Percentiles rank a stretch among this genome's conserved stretches.
Evolutionary conservation across 2,113 vertebrate genomes (phyloP).

Genomic region (Argyrosomus japonicus): DNA sequence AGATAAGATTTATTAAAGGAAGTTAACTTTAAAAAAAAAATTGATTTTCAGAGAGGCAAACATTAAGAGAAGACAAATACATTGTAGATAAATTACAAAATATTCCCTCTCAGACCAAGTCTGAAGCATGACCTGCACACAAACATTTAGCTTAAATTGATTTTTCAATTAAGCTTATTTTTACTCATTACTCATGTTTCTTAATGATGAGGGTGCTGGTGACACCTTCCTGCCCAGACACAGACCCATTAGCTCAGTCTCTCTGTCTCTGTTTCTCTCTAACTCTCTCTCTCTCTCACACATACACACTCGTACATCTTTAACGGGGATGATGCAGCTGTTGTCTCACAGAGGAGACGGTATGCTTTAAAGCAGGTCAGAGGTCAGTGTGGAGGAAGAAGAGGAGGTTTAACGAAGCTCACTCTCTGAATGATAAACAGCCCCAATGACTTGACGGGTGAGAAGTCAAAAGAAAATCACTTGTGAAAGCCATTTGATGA

Average conservation of each 20-base stretch:
- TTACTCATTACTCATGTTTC: not conserved
- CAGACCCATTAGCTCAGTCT: not conserved
- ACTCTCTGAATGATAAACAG: conserved; percentile 56
- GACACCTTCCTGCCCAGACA: conserved; percentile 11
- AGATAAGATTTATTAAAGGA: not conserved
- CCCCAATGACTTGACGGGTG: not conserved
- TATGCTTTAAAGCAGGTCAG: conserved; percentile 35
- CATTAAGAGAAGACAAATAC: not conserved
- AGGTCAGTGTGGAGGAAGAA: conserved; percentile 32
- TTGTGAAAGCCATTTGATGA: not conserved
- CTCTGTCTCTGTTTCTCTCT: not conserved
- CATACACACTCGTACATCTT: not conserved
- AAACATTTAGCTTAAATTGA: conserved; percentile 12
- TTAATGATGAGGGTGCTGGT: conserved; percentile 8
- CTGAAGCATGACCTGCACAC: not conserved
- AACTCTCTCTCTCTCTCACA: not conserved
- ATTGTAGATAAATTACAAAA: too few relatives aligned
- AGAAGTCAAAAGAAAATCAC: conserved; percentile 10
- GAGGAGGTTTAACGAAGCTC: conserved; percentile 42
- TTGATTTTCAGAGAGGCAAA: not conserved
- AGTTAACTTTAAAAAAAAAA: not conserved
- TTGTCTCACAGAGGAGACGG: conserved; percentile 26
- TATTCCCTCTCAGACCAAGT: not conserved
- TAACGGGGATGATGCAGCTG: conserved; percentile 23
- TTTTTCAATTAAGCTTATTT: not conserved